Evolutionary conservation across 2,888 invertebrate species (phyloP), one percentile per base, ranked within the genome.

Genomic region (Drosophila anceps): DNA sequence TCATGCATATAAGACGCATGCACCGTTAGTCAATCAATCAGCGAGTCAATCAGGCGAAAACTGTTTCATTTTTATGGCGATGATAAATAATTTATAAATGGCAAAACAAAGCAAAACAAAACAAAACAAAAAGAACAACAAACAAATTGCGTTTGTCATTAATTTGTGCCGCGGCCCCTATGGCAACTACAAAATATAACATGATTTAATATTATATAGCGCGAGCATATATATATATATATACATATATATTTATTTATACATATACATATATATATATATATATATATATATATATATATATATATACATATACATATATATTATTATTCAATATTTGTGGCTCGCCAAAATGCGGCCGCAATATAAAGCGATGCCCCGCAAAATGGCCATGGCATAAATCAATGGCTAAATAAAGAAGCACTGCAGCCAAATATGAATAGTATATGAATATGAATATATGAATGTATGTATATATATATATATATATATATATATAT

Each of bases 341-440:
- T 51, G 83, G 83, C 82, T 84, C 65, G 74, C 82, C 82, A 80
- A 81, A 81, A 81, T 74, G 81, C 65, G 81, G 81, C 84, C 87
- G 62, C 82, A 84, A 84, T 75, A 68, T 84, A 77, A 79, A 69
- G 37, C 61, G 46, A 46, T 31, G 73, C 58, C 70, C 67, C 69
- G 55, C 79, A 66, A 31, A 78, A 66, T 69, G 62, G 65, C 57
- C 60, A 27, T 31, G 59, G 44, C 60, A 78, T 84, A 82, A 82
- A 82, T 86, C 87, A 78, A 60, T 58, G 20, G 48, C 50, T 31
- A 53, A 69, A 73, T 69, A 78, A 78, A 73, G 44, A 43, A 46
- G 33, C 41, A 50, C 41, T 31, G 46, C 27, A 43, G 29, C 43
- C 53, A 58, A 58, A 58, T 41, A 48, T 20, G 35, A 39, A 37